Evolutionary conservation across 1,140 invertebrate genomes (phyloP).

Genomic region (Sipha flava): DNA sequence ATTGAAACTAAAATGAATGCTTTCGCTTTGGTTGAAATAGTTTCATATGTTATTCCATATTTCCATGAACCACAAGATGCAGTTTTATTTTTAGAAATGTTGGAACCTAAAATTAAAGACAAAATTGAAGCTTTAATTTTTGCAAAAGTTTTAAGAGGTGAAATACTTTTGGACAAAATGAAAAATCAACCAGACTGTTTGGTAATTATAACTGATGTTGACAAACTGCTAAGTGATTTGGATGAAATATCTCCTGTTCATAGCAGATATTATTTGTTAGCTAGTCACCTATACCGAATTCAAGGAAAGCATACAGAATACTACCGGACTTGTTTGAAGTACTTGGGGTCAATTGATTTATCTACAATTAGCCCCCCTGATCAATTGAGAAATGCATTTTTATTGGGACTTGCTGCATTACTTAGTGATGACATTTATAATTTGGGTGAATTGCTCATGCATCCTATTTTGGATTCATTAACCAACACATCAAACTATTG

Average conservation of each 20-base stretch:
- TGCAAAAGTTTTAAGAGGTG: constrained; percentile 74
- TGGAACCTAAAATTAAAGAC: constrained; percentile 78
- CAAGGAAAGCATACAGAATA: constrained; percentile 85
- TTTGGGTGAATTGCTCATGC: constrained; percentile 90
- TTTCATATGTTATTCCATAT: constrained; percentile 69
- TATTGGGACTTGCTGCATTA: constrained; percentile 85
- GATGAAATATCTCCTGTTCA: constrained; percentile 90
- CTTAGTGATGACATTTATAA: constrained; percentile 95
- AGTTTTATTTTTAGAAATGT: constrained; percentile 74
- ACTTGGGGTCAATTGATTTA: constrained; percentile 84
- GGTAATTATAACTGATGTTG: constrained; percentile 83
- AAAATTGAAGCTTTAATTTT: constrained; percentile 78
- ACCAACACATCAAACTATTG: constrained; percentile 75
- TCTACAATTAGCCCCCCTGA: constrained; percentile 55
- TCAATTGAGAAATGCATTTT: constrained; percentile 77
- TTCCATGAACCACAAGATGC: constrained; percentile 72
- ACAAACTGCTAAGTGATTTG: constrained; percentile 74
- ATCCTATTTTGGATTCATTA: constrained; percentile 83
- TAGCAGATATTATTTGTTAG: constrained; percentile 88
- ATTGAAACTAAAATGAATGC: constrained; percentile 96
- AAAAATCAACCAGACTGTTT: constrained; percentile 69
- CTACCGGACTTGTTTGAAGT: constrained; percentile 89
- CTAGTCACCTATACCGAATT: constrained; percentile 79
- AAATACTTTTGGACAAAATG: constrained; percentile 71
- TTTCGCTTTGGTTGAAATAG: constrained; percentile 80